Evolutionary conservation across 1,140 invertebrate genomes (phyloP).

Genomic region (Lordiphosa stackelbergi): DNA sequence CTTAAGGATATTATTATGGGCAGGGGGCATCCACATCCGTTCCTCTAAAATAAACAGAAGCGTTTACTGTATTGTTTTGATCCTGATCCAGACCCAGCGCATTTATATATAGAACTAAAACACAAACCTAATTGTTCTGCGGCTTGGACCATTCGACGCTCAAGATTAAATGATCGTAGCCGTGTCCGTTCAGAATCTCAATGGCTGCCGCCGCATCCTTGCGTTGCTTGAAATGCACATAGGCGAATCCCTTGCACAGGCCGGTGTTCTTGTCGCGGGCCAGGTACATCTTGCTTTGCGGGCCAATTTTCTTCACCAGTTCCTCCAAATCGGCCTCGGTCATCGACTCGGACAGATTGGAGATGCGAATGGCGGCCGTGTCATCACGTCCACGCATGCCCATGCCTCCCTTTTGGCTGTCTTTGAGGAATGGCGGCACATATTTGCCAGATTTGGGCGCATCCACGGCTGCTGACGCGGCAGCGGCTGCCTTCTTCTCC

Average conservation of each 20-base stretch:
- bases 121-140: constrained; percentile 72
- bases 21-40: too few species aligned
- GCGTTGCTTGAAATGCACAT: constrained; percentile 94
- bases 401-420: constrained; percentile 85
- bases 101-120: neutral
- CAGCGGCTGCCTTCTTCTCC: constrained; percentile 74
- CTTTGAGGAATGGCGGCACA: constrained; percentile 91
- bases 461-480: constrained; percentile 68
- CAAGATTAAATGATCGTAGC: constrained; percentile 98
- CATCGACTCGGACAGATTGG: constrained; percentile 97
- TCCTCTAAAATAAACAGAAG: too few species aligned
- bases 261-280: constrained; percentile 91
- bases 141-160: constrained; percentile 99
- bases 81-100: too few species aligned
- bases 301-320: constrained; percentile 85
- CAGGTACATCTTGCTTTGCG: constrained; percentile 88
- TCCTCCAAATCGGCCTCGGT: constrained; percentile 97
- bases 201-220: constrained; percentile 96
- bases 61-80: too few species aligned
- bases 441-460: constrained; percentile 82
- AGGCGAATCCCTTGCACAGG: constrained; percentile 95
- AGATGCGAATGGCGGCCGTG: constrained; percentile 94
- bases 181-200: constrained; percentile 92
- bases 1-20: too few species aligned
- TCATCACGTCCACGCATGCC: constrained; percentile 87